A percentile compares a stretch with the other conserved stretches of the same genome.
These are phyloP conservation scores for Hyaena hyaena DNA, from an alignment of 2,113 vertebrate species.

Conservation along the genomic window DNA sequence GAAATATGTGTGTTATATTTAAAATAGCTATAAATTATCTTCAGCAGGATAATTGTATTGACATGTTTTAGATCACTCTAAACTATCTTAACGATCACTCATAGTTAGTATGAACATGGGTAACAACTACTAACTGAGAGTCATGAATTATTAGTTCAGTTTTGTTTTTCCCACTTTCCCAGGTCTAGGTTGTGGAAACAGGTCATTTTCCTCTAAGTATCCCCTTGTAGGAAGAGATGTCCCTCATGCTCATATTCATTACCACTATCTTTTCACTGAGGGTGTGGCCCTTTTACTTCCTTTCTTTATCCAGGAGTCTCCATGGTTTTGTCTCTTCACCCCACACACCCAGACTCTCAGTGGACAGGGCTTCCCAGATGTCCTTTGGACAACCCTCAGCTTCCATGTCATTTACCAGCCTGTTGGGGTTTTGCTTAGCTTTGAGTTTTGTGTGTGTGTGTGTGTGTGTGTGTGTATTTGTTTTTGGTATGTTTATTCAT, in stretches of 20 bases:
- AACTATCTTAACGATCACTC: too few relatives aligned
- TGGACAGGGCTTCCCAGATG: not conserved
- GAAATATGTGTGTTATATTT: not conserved
- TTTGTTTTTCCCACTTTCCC: not conserved
- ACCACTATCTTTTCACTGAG: not conserved
- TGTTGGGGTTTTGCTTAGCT: not conserved
- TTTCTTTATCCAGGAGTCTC: not conserved
- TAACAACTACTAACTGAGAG: not conserved
- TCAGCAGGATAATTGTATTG: not conserved
- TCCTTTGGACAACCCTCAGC: not conserved
- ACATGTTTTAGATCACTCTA: not conserved
- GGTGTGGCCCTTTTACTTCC: not conserved
- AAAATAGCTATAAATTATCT: not conserved
- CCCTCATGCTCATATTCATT: too few relatives aligned
- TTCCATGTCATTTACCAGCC: not conserved
- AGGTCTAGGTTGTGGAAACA: not conserved
- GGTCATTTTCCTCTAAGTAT: not conserved
- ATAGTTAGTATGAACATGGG: not conserved
- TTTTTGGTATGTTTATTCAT: not conserved
- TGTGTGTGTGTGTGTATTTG: not conserved
- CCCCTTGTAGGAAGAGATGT: not conserved
- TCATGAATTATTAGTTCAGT: not conserved
- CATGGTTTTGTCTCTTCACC: not conserved
- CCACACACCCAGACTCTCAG: not conserved
- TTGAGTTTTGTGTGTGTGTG: not conserved